Evolutionary conservation across 2,797 vertebrate species (phyloP), one percentile per base, ranked within the genome.

Genomic region (Mus caroli): DNA sequence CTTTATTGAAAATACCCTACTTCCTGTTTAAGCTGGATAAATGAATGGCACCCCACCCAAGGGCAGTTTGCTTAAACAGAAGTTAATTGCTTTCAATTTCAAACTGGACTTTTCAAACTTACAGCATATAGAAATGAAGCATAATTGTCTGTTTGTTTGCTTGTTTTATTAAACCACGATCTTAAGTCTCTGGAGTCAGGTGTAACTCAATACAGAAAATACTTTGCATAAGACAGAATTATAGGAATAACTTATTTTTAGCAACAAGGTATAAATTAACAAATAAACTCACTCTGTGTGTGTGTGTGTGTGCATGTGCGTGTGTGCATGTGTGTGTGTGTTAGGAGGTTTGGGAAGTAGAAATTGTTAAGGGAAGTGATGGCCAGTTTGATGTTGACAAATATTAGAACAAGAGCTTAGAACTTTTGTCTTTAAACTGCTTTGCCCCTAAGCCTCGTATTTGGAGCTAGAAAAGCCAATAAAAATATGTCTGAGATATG

Each of bases 141-240:
- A 7, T 37, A 46, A 24, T 91, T 90, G n/a, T 37, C 76, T 34
- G 19, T 15, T 52, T 34, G 19, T 15, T 52, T 85, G 22, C 89
- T 78, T 92, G 5, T 90, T 52, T 52, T 34, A 26, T 31, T 90
- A 97, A 88, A 90, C 34, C 22, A 77, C 80, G 28, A 13, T 40
- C 92, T 97, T 85, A 80, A 85, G 77, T 83, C 78, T 82, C 8
- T 58, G 88, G 86, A 76, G 40, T 22, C 86, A 50, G 71, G 17
- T 40, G 54, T n/a, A 24, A 46, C 11, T 90, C 28, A 92, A 83
- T 37, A 62, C 1, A 43, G 40, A 88, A 92, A 78, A 46, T 37
- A 31, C 60, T 28, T 52, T 15, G 37, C 40, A 88, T 52, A 89
- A 92, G 6, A 9, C 20, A 95, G 13, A 56, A 43, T 75, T 13